These are phyloP conservation scores for Clarias magur DNA, from an alignment of 2,113 vertebrate species.

Conservation along the genomic window DNA sequence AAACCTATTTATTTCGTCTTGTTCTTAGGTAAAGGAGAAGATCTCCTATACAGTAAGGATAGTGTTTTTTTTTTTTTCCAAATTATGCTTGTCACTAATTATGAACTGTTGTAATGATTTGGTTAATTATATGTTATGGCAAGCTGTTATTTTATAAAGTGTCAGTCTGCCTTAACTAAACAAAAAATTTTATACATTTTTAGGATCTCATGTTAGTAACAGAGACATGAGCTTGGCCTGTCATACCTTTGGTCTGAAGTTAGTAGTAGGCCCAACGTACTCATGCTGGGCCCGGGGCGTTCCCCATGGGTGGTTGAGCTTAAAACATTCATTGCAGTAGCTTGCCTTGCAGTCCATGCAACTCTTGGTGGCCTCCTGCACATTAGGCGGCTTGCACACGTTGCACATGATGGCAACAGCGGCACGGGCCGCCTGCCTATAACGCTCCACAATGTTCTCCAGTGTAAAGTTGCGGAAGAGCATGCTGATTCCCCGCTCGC, in stretches of 20 bases:
- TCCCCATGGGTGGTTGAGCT: slow-evolving; percentile 94
- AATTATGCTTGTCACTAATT: background rate
- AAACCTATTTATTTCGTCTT: no score
- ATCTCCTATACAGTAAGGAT: no score
- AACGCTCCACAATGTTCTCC: slow-evolving; percentile 95
- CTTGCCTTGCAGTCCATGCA: slow-evolving; percentile 97
- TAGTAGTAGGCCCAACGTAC: slow-evolving; percentile 92
- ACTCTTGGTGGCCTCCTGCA: slow-evolving; percentile 95
- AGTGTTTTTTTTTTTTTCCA: no score
- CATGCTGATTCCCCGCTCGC: slow-evolving; percentile 94
- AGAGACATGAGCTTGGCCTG: no score
- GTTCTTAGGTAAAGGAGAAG: no score
- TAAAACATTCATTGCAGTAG: slow-evolving; percentile 97
- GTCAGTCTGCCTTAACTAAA: background rate
- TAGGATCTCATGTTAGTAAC: background rate
- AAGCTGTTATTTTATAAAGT: background rate
- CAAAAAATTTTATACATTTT: background rate
- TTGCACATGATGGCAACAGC: slow-evolving; percentile 94
- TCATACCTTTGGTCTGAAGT: slow-evolving; percentile 90
- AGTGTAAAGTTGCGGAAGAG: slow-evolving; percentile 95
- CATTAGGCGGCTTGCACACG: slow-evolving; percentile 88
- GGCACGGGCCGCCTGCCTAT: slow-evolving; percentile 90
- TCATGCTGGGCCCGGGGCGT: slow-evolving; percentile 94
- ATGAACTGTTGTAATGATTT: background rate
- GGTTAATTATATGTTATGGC: background rate